Conservation (phyloP, 2,797 vertebrate genomes). For the Falco berigora region DNA sequence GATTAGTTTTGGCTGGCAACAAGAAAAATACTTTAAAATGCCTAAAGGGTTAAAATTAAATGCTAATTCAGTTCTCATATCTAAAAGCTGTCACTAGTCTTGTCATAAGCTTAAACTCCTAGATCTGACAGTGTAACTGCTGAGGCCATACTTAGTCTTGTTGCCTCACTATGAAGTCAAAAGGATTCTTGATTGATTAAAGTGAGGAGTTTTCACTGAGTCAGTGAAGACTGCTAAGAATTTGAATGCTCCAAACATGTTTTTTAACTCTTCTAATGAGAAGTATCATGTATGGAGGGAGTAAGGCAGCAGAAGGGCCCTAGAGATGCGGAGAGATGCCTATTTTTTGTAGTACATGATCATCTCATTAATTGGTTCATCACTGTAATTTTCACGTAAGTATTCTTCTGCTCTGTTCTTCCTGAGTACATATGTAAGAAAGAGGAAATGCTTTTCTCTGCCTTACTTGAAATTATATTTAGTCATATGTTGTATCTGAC, state of each 20-base stretch:
- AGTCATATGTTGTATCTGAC: not conserved
- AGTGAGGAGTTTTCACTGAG: not conserved
- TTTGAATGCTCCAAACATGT: not conserved
- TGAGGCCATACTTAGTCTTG: not conserved
- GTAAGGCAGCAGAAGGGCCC: not conserved
- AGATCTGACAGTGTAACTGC: not conserved
- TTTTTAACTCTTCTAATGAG: not conserved
- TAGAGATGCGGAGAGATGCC: not conserved
- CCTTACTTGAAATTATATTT: not conserved
- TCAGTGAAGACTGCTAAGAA: not conserved
- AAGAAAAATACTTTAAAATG: not conserved
- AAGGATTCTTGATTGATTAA: not conserved
- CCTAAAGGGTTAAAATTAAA: not conserved
- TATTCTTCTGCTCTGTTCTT: not conserved
- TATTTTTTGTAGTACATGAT: not conserved
- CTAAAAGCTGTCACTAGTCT: not conserved
- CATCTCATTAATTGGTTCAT: not conserved
- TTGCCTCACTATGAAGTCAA: not conserved
- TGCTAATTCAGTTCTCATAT: not conserved
- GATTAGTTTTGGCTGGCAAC: not conserved
- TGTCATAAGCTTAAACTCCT: not conserved
- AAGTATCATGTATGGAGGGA: fast-evolving
- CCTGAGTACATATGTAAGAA: not conserved
- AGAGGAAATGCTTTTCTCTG: not conserved
- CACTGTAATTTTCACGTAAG: not conserved